Conservation (phyloP, 2,797 vertebrate genomes). For the Heteromormyrus szaboi region DNA sequence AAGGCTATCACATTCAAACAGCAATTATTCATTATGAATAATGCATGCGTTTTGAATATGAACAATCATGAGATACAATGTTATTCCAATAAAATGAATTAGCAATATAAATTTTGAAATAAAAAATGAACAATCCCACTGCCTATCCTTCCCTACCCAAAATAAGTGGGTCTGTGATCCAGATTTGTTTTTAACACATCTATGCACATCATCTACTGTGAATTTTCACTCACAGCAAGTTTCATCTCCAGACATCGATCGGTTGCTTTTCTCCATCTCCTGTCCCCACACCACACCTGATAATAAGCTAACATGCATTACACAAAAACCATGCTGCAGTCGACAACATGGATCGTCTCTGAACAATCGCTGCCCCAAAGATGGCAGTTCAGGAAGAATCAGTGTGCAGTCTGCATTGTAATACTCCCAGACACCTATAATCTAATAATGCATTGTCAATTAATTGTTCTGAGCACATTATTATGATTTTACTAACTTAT, state of each 20-base stretch:
- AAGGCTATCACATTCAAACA: slow-evolving; percentile 18
- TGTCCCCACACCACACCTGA: background rate
- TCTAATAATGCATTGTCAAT: background rate
- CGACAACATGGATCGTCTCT: background rate
- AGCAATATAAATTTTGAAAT: slow-evolving; percentile 8
- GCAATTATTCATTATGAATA: slow-evolving; percentile 17
- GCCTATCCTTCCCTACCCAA: background rate
- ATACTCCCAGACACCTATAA: background rate
- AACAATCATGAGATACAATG: slow-evolving; percentile 14
- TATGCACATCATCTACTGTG: slow-evolving; percentile 28
- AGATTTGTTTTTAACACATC: background rate
- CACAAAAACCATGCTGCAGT: background rate
- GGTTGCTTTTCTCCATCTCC: background rate
- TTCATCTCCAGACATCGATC: slow-evolving; percentile 6
- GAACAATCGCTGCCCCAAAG: background rate
- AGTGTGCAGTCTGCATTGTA: background rate
- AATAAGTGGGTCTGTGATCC: background rate
- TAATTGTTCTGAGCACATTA: background rate
- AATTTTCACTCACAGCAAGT: slow-evolving; percentile 8
- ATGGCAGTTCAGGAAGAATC: background rate
- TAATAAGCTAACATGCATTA: background rate
- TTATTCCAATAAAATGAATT: slow-evolving; percentile 16
- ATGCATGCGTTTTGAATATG: slow-evolving; percentile 7
- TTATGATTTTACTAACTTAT: slow-evolving; percentile 11
- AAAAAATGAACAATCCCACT: background rate